phyloP scores from a whole-genome alignment of 35 echinoderm and acorn worm species.

The Nesometra sesokonis region DNA sequence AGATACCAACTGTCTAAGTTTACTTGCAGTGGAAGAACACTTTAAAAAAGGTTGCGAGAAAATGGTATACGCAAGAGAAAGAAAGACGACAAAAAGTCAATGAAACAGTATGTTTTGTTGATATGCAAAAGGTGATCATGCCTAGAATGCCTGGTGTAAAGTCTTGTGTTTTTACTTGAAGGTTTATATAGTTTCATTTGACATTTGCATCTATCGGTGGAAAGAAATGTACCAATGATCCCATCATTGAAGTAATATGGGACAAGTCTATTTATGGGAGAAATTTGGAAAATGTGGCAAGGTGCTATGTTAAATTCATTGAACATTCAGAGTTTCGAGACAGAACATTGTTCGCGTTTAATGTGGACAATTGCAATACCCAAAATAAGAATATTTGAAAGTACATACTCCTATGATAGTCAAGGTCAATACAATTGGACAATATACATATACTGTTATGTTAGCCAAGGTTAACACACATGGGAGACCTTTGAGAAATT shows the following conservation, averaged over 20 bases:
- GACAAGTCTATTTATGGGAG: background rate
- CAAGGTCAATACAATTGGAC: background rate
- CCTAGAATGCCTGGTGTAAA: conserved; percentile 3
- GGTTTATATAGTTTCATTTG: background rate
- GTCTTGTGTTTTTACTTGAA: background rate
- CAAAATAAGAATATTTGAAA: conserved; percentile 12
- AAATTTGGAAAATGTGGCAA: background rate
- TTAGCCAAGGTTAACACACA: no score
- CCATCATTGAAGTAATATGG: background rate
- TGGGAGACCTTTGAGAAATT: no score
- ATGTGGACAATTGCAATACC: conserved; percentile 4
- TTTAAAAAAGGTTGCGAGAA: background rate
- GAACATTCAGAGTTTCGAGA: background rate
- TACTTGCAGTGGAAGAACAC: background rate
- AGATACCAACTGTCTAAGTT: background rate
- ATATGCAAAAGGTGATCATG: conserved; percentile 17
- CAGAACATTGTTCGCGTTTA: background rate
- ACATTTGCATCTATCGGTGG: background rate
- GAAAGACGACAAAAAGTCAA: background rate
- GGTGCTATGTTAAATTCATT: background rate
- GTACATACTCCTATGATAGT: conserved; percentile 11
- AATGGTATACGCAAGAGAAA: background rate
- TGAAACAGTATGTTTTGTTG: background rate
- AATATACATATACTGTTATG: no score
- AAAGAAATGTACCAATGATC: background rate